A percentile compares a stretch with the other conserved stretches of the same genome.
Evolutionary conservation across 2,113 vertebrate species (phyloP).

Genomic region (Lasiurus borealis): DNA sequence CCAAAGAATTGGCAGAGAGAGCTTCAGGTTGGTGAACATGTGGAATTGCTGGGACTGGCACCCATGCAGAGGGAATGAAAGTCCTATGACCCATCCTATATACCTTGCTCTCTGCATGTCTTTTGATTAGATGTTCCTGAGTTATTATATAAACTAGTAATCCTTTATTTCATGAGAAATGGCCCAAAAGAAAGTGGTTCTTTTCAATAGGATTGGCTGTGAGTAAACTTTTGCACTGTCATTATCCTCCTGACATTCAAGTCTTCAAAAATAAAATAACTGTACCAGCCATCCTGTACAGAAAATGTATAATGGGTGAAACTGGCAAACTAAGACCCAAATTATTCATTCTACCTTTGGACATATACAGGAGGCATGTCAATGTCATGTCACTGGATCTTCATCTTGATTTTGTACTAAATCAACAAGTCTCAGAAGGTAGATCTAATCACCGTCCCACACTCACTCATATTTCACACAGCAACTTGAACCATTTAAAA

Average conservation of each 20-base stretch:
- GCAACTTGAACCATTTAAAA: background rate
- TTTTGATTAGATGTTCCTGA: too few species aligned
- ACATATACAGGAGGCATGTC: background rate
- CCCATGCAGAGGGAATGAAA: too few species aligned
- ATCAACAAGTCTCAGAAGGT: background rate
- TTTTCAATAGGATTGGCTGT: conserved; percentile 5
- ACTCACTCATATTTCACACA: too few species aligned
- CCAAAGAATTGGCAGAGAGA: background rate
- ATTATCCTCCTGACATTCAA: background rate
- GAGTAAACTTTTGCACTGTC: background rate
- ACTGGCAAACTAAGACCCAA: background rate
- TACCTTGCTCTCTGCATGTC: too few species aligned
- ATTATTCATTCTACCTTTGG: background rate
- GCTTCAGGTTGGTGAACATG: too few species aligned
- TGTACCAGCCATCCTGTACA: background rate
- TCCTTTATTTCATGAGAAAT: background rate
- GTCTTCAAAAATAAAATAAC: background rate
- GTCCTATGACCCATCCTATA: too few species aligned
- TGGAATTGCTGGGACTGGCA: too few species aligned
- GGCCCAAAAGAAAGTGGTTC: background rate
- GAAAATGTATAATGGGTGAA: background rate
- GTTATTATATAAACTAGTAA: background rate
- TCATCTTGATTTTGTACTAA: background rate
- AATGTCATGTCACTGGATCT: background rate
- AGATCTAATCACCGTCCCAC: background rate